Percentiles rank a stretch among this genome's conserved stretches.
Evolutionary conservation across 1,140 invertebrate genomes (phyloP).

Genomic region (Episyrphus balteatus): DNA sequence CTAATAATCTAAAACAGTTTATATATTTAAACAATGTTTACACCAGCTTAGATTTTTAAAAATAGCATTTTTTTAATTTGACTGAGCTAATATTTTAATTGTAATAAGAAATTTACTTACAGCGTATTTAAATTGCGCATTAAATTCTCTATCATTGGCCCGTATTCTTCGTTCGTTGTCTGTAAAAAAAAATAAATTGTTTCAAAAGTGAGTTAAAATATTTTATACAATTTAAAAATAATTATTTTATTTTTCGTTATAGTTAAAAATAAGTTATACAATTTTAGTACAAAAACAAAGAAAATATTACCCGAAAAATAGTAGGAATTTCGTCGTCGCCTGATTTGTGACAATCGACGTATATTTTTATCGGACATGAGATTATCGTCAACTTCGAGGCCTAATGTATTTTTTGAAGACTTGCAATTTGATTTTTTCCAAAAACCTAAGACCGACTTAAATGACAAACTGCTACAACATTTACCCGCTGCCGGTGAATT

Average conservation of each 20-base stretch:
- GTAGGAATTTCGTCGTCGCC: conserved; percentile 29
- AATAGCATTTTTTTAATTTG: too few relatives aligned
- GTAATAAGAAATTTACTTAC: conserved; percentile 54
- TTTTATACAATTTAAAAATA: neutral
- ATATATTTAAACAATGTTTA: too few relatives aligned
- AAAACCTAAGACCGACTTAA: too few relatives aligned
- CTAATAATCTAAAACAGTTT: too few relatives aligned
- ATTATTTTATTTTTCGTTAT: neutral
- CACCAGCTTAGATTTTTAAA: too few relatives aligned
- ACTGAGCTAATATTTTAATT: too few relatives aligned
- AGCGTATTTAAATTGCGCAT: conserved; percentile 93
- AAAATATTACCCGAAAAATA: conserved; percentile 28
- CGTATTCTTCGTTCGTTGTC: conserved; percentile 66
- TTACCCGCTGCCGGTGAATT: too few relatives aligned
- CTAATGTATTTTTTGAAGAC: too few relatives aligned
- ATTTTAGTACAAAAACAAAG: neutral
- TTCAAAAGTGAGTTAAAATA: neutral
- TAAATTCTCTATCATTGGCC: conserved; percentile 90
- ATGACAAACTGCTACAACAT: too few relatives aligned
- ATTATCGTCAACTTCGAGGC: too few relatives aligned
- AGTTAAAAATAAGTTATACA: neutral
- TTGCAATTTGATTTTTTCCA: too few relatives aligned
- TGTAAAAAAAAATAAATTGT: conserved; percentile 8
- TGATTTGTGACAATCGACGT: conserved; percentile 25
- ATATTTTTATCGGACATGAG: conserved; percentile 5